A percentile compares a stretch with the other conserved stretches of the same genome.
Evolutionary conservation across 2,888 invertebrate species (phyloP).

Genomic region (Hemaris fuciformis): DNA sequence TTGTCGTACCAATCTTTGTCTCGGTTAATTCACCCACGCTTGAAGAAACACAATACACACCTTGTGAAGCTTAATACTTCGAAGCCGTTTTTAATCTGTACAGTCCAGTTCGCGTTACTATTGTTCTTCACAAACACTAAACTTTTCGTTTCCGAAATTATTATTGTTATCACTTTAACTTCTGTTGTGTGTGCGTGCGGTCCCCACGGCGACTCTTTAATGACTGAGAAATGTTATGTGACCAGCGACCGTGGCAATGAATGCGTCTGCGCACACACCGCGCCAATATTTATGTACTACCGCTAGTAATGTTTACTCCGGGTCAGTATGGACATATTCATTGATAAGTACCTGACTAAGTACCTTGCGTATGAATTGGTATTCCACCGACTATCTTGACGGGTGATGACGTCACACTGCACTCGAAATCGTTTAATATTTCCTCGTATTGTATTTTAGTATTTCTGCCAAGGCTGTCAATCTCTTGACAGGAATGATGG

Average conservation of each 20-base stretch:
- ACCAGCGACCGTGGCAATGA: slow-evolving; percentile 48
- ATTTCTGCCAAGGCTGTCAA: neutral
- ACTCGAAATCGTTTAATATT: neutral
- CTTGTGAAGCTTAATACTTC: slow-evolving; percentile 3
- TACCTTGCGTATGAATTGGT: neutral
- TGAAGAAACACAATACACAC: slow-evolving; percentile 10
- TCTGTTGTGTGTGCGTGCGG: slow-evolving; percentile 33
- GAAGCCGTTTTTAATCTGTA: neutral
- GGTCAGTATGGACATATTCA: slow-evolving; percentile 12
- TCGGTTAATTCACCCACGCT: neutral
- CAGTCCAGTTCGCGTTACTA: neutral
- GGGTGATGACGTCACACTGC: neutral
- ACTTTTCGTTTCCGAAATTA: neutral
- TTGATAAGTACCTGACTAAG: slow-evolving; percentile 22
- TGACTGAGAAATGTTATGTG: slow-evolving; percentile 37
- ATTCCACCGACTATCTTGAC: neutral
- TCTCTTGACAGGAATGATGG: neutral
- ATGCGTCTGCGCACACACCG: slow-evolving; percentile 36
- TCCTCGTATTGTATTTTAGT: neutral
- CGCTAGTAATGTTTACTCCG: slow-evolving; percentile 5
- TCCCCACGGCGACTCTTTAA: slow-evolving; percentile 23
- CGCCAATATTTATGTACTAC: slow-evolving; percentile 40
- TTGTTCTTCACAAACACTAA: neutral
- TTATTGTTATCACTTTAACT: slow-evolving; percentile 3
- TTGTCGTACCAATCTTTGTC: neutral